Evolutionary conservation across 2,888 invertebrate genomes (phyloP).

Genomic region (Anthophora plumipes): DNA sequence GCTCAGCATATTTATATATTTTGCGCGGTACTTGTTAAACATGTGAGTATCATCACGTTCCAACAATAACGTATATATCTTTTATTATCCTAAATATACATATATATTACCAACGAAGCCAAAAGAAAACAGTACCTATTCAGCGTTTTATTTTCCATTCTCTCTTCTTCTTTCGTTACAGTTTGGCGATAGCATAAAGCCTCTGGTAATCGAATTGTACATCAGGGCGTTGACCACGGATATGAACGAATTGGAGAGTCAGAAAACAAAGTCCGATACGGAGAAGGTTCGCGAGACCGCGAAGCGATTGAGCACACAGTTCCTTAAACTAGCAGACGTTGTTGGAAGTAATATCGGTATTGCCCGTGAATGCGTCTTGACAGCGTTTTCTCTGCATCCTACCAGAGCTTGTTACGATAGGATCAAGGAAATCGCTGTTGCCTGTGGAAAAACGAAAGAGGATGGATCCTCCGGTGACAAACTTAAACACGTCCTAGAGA

Average conservation of each 20-base stretch:
- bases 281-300: constrained; percentile 86
- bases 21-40: constrained; percentile 85
- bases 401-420: constrained; percentile 87
- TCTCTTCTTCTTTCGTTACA: constrained; percentile 79
- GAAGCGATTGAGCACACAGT: constrained; percentile 86
- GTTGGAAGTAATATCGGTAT: constrained; percentile 87
- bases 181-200: constrained; percentile 87
- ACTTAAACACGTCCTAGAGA: constrained; percentile 30
- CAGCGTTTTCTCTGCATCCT: constrained; percentile 91
- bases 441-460: constrained; percentile 85
- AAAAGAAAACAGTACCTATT: neutral
- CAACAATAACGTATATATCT: too few relatives aligned
- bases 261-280: constrained; percentile 86
- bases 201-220: constrained; percentile 90
- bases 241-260: constrained; percentile 90
- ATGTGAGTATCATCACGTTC: constrained; percentile 79
- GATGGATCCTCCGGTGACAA: constrained; percentile 65
- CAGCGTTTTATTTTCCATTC: neutral
- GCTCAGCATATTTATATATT: constrained; percentile 89
- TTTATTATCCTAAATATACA: too few relatives aligned
- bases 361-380: constrained; percentile 89
- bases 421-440: constrained; percentile 86
- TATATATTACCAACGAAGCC: neutral
- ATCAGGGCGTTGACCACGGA: constrained; percentile 91
- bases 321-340: constrained; percentile 88